A percentile compares a stretch with the other conserved stretches of the same genome.
phyloP scores from a whole-genome alignment of 2,797 vertebrate species.

The Acrossocheilus wenchowensis region DNA sequence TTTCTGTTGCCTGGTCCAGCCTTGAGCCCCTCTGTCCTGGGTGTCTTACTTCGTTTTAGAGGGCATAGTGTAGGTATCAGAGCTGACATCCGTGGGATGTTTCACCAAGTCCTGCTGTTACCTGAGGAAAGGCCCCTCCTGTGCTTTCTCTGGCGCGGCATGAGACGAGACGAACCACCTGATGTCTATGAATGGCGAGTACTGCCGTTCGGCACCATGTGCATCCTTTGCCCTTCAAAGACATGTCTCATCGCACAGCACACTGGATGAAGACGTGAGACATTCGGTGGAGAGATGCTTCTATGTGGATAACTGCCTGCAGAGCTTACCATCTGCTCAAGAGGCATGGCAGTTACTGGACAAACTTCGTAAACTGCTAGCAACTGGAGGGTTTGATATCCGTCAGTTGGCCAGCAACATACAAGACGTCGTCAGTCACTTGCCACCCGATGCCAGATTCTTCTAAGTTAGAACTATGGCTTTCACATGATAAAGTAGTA shows the following conservation, averaged over 20 bases:
- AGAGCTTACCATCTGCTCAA: not conserved
- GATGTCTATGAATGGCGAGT: not conserved
- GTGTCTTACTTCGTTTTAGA: too few species aligned
- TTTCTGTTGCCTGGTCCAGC: not conserved
- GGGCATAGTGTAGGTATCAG: not conserved
- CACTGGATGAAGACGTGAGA: not conserved
- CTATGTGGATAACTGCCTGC: not conserved
- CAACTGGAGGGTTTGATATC: not conserved
- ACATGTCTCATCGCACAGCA: not conserved
- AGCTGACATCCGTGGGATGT: not conserved
- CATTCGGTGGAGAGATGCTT: not conserved
- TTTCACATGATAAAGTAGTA: not conserved
- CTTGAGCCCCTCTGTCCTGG: not conserved
- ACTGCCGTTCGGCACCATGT: not conserved
- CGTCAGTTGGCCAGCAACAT: not conserved
- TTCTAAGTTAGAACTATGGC: not conserved
- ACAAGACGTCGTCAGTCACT: not conserved
- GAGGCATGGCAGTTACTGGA: not conserved
- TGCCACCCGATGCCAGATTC: not conserved
- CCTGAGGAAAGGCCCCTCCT: not conserved
- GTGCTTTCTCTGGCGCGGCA: not conserved
- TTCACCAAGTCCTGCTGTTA: not conserved
- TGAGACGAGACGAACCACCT: not conserved
- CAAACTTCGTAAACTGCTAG: not conserved
- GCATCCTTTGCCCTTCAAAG: not conserved